phyloP scores from a whole-genome alignment of 2,113 vertebrate species.

The Oreamnos americanus region DNA sequence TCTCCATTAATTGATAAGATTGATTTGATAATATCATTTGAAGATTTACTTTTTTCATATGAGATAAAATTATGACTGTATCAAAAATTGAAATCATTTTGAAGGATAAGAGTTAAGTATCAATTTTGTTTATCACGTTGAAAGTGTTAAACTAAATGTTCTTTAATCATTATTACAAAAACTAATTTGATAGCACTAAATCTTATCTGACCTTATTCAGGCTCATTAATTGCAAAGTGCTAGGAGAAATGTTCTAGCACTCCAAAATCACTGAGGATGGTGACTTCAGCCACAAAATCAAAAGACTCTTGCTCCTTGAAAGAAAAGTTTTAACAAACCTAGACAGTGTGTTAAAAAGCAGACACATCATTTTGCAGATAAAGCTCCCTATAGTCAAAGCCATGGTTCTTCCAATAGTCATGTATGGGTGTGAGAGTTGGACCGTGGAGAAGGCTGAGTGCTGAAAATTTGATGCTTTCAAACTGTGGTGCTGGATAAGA shows the following conservation, averaged over 20 bases:
- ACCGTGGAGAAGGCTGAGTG: not conserved
- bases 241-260: not conserved
- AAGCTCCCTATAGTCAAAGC: not conserved
- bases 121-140: constrained; percentile 46
- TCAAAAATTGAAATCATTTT: constrained; percentile 70
- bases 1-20: constrained; percentile 69
- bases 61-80: constrained; percentile 60
- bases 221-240: not conserved
- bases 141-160: constrained; percentile 55
- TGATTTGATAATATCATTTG: constrained; percentile 64
- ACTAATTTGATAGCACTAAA: not conserved
- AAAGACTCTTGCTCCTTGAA: not conserved
- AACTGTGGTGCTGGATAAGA: not conserved
- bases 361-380: not conserved
- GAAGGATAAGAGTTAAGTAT: constrained; percentile 69
- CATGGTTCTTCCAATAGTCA: not conserved
- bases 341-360: not conserved
- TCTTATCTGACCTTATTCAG: not conserved
- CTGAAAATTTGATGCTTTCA: not conserved
- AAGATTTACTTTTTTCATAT: constrained; percentile 65
- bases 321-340: not conserved
- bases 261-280: not conserved
- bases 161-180: constrained; percentile 37
- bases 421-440: not conserved
- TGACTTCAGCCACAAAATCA: not conserved